Evolutionary conservation across 2,797 vertebrate species (phyloP), one percentile per base, ranked within the genome.

Genomic region (Rhinella marina): DNA sequence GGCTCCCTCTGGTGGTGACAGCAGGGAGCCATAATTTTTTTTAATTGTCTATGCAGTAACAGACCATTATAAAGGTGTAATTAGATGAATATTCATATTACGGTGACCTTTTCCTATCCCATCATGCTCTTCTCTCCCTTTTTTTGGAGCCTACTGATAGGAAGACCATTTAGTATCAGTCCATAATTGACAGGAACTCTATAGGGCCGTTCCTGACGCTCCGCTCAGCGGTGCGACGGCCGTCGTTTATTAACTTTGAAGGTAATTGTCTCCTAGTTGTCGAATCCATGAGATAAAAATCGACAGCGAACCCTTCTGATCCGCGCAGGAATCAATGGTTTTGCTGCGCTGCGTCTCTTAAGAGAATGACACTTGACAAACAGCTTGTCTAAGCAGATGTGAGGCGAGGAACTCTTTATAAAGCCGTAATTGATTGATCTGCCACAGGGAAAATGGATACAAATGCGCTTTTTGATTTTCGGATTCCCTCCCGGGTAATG

Each of bases 391-490:
- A 68, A 88, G 73, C 84, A 88, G 84, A 88, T 77, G 84, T 86
- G 88, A 88, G 88, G 57, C 83, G 48, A 81, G 78, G 19, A 82
- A 48, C 81, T 59, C 68, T 86, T 85, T 88, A 88, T 85, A 76
- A n/a, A 76, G 73, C 68, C 9, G 88, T 88, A 86, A 88, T 88
- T 88, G 88, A 88, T 88, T 85, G 84, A 88, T 86, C 88, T 88
- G 88, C 88, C 88, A 86, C 78, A 27, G 77, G 17, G 84, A 86
- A 88, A 88, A 88, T 88, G 57, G 84, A 88, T 88, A 88, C 79
- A 88, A 88, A 88, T 86, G 88, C 27, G 84, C 50, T 68, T 88
- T 86, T 86, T 88, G 84, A 85, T 88, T 86, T 88, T 85, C 83
- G 52, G 66, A 85, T 88, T 76, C 77, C 83, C 84, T 48, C 57